phyloP scores from a whole-genome alignment of 23 tunicate species.

The Phallusia fumigata region DNA sequence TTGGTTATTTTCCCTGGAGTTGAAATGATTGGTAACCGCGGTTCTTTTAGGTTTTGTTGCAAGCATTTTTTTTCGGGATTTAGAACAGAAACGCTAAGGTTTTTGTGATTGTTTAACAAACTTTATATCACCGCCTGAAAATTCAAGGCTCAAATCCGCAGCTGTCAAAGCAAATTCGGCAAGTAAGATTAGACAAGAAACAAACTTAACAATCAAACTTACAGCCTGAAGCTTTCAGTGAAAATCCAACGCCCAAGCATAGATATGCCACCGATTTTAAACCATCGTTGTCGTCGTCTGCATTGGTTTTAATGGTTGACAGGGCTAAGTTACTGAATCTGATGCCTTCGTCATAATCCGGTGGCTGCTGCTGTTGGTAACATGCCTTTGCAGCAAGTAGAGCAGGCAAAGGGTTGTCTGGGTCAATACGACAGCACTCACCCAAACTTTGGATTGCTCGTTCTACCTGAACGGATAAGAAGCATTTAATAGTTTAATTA shows the following conservation, averaged over 20 bases:
- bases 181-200: too few species aligned
- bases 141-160: too few species aligned
- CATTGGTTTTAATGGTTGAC: conserved; percentile 6
- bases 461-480: neutral
- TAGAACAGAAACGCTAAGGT: too few species aligned
- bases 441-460: conserved; percentile 42
- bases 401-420: conserved; percentile 39
- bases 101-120: too few species aligned
- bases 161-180: too few species aligned
- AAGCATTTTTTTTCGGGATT: too few species aligned
- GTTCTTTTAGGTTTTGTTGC: too few species aligned
- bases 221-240: conserved; percentile 31
- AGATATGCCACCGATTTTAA: conserved; percentile 38
- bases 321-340: conserved; percentile 38
- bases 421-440: conserved; percentile 69
- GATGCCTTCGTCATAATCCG: conserved; percentile 51
- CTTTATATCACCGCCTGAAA: too few species aligned
- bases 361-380: conserved; percentile 29
- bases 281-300: conserved; percentile 16
- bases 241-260: conserved; percentile 41
- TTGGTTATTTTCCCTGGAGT: too few species aligned
- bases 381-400: conserved; percentile 61
- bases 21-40: too few species aligned
- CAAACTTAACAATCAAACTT: neutral
- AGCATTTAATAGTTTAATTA: too few species aligned